Evolutionary conservation across 2,888 invertebrate species (phyloP), one percentile per base, ranked within the genome.

Genomic region (Fabriciana adippe): DNA sequence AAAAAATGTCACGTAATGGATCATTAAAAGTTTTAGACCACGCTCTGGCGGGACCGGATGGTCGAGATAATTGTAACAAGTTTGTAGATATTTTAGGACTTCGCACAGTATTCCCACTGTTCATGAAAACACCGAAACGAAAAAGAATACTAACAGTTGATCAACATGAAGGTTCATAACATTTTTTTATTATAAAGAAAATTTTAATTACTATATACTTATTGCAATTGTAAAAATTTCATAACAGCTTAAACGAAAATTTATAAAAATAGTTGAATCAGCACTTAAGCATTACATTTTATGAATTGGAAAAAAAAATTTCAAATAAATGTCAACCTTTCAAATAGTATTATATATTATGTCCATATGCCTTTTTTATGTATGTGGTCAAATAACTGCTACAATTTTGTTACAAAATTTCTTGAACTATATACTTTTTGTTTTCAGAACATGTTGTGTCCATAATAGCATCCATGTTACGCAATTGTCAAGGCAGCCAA

Each of bases 21-120:
- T 99, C 99, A 0, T 90, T 99, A 1, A 99, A 99, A 90, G 98
- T 99, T 3, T 92, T 99, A n/a, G 98, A 99, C 89, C 98, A 99
- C 89, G 99, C 99, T 13, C 96, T 99, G 94, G 96, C 97, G 1
- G 99, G 99, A 0, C 94, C 95, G 0, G 97, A 99, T 82, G 99
- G 99, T 0, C 95, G 95, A 74, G 99, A 99, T 78, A 99, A 99
- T 85, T 98, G 99, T 85, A 98, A 97, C 83, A 99, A 99, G 89
- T 98, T 99, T 87, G 98, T 99, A 0, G 99, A 99, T 82, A 99
- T 99, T 79, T 94, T 99, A 31, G 99, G 99, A 0, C 93, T 99
- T 15, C 94, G 99, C 56, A 99, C 99, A 6, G 96, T 99, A 70
- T 99, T 99, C 88, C 99, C 99, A 1, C 92, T 99, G 0, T 99